phyloP scores from a whole-genome alignment of 1,140 invertebrate species.

The Epicauta chinensis region DNA sequence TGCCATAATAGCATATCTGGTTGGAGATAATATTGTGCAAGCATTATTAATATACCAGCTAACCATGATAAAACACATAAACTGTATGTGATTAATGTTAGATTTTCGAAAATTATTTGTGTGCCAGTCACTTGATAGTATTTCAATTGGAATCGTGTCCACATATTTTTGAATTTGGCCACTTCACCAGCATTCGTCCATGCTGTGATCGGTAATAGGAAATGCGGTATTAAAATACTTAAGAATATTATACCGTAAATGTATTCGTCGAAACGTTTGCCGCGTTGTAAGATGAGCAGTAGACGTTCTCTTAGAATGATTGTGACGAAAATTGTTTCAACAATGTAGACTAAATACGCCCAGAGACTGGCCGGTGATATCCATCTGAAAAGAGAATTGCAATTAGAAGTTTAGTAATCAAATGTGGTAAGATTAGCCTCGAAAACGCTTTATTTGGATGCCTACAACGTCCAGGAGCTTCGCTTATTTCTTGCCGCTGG shows the following conservation, averaged over 20 bases:
- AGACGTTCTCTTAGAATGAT: constrained; percentile 40
- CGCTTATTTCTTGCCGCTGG: no score
- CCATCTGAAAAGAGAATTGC: constrained; percentile 39
- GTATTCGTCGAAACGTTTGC: constrained; percentile 61
- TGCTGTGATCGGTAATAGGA: constrained; percentile 58
- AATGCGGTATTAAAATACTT: constrained; percentile 62
- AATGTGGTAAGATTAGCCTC: no score
- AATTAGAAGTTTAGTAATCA: no score
- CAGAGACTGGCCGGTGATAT: constrained; percentile 36
- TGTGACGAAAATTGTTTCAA: constrained; percentile 38
- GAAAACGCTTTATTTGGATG: no score
- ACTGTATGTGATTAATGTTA: constrained; percentile 52
- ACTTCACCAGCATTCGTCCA: constrained; percentile 60
- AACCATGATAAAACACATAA: constrained; percentile 57
- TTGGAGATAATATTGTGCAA: constrained; percentile 60
- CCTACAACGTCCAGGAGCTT: no score
- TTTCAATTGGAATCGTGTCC: constrained; percentile 63
- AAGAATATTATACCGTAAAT: constrained; percentile 65
- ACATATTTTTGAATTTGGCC: constrained; percentile 66
- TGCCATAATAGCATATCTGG: constrained; percentile 61
- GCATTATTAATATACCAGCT: constrained; percentile 53
- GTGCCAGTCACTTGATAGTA: constrained; percentile 58
- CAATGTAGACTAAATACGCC: constrained; percentile 35
- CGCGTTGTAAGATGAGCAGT: constrained; percentile 41
- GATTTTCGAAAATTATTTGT: constrained; percentile 55